Evolutionary conservation across 1,140 invertebrate species (phyloP), one percentile per base, ranked within the genome.

Genomic region (Brachionus koreanus): DNA sequence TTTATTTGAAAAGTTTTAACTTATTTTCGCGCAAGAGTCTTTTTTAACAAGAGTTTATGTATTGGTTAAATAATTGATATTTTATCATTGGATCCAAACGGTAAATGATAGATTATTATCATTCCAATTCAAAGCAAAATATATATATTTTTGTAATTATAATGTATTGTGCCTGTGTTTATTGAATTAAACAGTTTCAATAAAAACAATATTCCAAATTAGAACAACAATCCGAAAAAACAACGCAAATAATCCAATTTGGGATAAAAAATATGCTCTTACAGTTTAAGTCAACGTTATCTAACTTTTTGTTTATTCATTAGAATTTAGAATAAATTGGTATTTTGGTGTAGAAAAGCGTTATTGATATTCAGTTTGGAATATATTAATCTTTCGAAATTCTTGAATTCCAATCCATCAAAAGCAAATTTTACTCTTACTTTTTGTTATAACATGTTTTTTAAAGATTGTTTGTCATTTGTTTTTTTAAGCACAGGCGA

Each of bases 51-150:
- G n/a, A 25, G 19, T 37, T 65, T 33, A 33, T 37, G n/a, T 65
- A 37, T 65, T 33, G 37, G 23, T 75, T 75, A 52, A 52, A 52
- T 83, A 83, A 82, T 69, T 16, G 39, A 67, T 43, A 85, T 42
- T 42, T 43, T 29, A 49, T 23, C n/a, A 52, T 37, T 65, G 49
- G 49, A 61, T 39, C 25, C 25, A 65, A 65, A 65, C 63, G 63
- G 63, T 85, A 43, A 77, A 33, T 88, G 85, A 52, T 69, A 52
- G 23, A 72, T 65, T 74, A 23, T 49, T 74, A 65, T 37, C 42
- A 63, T 74, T 23, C 61, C 19, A 33, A 43, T 23, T 52, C 42
- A 35, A 65, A 83, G 67, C 67, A 16, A 33, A 33, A 83, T 29
- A 67, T 61, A 67, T 61, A 63, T 19, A 49, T 84, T 19, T 81